Conservation (phyloP, 2,113 vertebrate species). For the Thryonomys swinderianus region DNA sequence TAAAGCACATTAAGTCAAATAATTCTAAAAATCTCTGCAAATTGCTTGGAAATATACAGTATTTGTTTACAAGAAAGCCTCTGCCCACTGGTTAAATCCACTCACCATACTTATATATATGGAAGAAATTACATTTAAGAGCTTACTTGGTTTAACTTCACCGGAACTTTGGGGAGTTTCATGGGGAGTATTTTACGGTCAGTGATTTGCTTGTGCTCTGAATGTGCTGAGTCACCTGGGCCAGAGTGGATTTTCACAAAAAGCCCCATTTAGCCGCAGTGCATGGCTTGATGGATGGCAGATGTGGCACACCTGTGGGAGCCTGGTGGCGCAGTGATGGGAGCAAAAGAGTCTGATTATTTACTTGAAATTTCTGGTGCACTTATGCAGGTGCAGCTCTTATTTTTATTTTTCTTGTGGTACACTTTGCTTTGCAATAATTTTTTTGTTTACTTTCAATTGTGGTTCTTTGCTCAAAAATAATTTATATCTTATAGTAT, state of each 20-base stretch:
- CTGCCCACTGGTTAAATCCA: neutral
- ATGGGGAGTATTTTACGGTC: accelerated
- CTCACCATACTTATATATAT: accelerated
- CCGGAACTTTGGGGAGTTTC: neutral
- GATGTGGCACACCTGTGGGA: accelerated
- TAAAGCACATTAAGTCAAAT: neutral
- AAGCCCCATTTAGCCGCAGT: neutral
- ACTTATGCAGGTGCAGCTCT: neutral
- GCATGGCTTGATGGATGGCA: accelerated
- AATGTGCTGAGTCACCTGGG: neutral
- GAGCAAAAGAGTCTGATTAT: accelerated
- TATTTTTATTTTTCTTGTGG: neutral
- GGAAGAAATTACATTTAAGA: neutral
- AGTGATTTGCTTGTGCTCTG: too few relatives aligned
- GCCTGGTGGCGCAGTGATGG: accelerated
- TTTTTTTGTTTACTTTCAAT: neutral
- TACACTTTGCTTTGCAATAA: neutral
- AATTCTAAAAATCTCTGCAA: neutral
- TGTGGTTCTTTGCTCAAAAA: neutral
- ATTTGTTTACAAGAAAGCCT: neutral
- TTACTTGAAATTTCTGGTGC: neutral
- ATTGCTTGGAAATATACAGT: neutral
- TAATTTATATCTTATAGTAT: neutral
- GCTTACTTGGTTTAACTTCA: neutral
- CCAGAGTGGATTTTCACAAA: accelerated